phyloP scores from a whole-genome alignment of 2,888 invertebrate genomes.

The Polyploca ridens region DNA sequence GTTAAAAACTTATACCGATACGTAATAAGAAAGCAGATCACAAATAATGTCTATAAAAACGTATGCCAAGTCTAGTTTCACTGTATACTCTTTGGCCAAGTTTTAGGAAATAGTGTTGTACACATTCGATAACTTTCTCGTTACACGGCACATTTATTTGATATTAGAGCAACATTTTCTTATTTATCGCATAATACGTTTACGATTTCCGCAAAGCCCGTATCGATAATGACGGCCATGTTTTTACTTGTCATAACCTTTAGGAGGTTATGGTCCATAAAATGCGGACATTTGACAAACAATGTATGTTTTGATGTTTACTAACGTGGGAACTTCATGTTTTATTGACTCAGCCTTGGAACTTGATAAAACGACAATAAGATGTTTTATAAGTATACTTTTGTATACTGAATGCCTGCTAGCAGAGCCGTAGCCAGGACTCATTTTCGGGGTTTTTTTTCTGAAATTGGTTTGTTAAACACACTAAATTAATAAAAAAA shows the following conservation, averaged over 20 bases:
- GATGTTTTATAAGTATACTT: too few relatives aligned
- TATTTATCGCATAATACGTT: slow-evolving; percentile 6
- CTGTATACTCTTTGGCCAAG: not conserved
- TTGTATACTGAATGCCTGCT: too few relatives aligned
- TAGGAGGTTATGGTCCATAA: slow-evolving; percentile 12
- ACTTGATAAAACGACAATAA: not conserved
- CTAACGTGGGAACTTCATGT: not conserved
- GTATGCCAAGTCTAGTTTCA: not conserved
- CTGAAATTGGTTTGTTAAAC: too few relatives aligned
- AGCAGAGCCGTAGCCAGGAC: too few relatives aligned
- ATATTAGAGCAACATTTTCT: slow-evolving; percentile 2
- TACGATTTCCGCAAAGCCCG: slow-evolving; percentile 6
- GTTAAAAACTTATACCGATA: not conserved
- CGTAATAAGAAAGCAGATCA: not conserved
- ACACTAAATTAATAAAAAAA: too few relatives aligned
- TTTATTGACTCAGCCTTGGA: slow-evolving; percentile 1
- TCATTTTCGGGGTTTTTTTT: too few relatives aligned
- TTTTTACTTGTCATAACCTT: slow-evolving; percentile 13
- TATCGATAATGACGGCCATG: slow-evolving; percentile 1
- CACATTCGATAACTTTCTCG: not conserved
- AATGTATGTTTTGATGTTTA: slow-evolving; percentile 8
- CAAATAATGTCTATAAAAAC: not conserved
- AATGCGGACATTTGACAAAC: slow-evolving; percentile 2
- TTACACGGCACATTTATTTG: not conserved
- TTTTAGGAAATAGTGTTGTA: not conserved